Evolutionary conservation across 2,113 vertebrate species (phyloP), one percentile per base, ranked within the genome.

Genomic region (Thunnus thynnus): DNA sequence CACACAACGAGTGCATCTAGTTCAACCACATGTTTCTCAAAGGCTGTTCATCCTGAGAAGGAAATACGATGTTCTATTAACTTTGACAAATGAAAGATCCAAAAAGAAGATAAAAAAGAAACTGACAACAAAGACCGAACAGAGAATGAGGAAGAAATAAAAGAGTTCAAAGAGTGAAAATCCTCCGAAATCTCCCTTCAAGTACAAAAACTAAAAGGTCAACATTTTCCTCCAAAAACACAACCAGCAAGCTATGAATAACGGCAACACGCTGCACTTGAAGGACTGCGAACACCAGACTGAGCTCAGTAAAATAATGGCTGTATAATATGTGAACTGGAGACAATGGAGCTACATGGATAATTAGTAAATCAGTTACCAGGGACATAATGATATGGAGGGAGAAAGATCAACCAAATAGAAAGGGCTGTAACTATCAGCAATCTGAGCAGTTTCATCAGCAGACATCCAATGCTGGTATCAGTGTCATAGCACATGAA

Each of bases 361-460:
- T 58, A 41, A 41, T 41, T 12, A 61, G 62, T 74, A 81, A 81
- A 69, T 78, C 47, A 71, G 69, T 85, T 25, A 76, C 25, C 18
- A 32, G 22, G 17, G 4, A 70, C 14, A 68, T 57, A 66, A 17
- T 69, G 66, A 64, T 47, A 71, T 32, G 41, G 9, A 62, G 8
- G 25, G 5, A 30, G 51, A 70, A 66, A 67, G 50, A 67, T 72
- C 52, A 82, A 82, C 22, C 22, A 22, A 50, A 17, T 25, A 61
- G 30, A 78, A 68, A 18, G 22, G 22, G 13, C 44, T 52, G 12
- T 47, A 88, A 72, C 78, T 57, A 72, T 55, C 52, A 83, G 86
- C 68, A 77, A 27, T 55, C 56, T 57, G 51, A 65, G 54, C n/a
- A 7, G 9, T 66, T 84, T 64, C 47, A 74, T 66, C 60, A 79